Evolutionary conservation across 2,113 vertebrate species (phyloP).

Genomic region (Todiramphus chloris): DNA sequence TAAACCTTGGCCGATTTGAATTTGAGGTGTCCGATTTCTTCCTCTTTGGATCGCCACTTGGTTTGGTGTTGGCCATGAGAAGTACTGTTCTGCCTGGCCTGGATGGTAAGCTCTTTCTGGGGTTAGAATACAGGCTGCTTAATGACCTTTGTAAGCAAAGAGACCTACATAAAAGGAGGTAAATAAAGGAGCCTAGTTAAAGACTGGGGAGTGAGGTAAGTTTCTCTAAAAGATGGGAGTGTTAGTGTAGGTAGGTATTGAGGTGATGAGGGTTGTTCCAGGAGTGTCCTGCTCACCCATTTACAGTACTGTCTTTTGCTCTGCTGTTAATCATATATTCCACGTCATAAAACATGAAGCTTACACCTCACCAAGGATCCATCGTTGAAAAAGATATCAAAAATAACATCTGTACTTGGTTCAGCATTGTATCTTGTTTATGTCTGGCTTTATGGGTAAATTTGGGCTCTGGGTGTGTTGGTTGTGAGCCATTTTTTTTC

Average conservation of each 20-base stretch:
- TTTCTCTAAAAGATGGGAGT: background rate
- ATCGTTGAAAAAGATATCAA: background rate
- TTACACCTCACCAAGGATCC: background rate
- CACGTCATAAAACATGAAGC: background rate
- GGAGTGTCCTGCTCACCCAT: background rate
- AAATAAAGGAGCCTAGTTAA: background rate
- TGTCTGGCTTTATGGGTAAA: background rate
- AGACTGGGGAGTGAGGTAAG: background rate
- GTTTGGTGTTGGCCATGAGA: slow-evolving; percentile 96
- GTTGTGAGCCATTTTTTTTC: background rate
- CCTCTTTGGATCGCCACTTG: slow-evolving; percentile 92
- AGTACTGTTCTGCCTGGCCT: slow-evolving; percentile 89
- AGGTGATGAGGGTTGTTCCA: background rate
- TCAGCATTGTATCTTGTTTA: background rate
- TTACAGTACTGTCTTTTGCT: background rate
- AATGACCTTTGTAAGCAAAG: background rate
- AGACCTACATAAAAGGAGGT: background rate
- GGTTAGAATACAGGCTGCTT: background rate
- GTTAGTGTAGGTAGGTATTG: background rate
- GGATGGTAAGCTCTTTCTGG: slow-evolving; percentile 79
- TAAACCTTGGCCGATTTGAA: slow-evolving; percentile 88
- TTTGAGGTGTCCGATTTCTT: slow-evolving; percentile 97
- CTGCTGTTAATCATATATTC: background rate
- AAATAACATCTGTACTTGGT: background rate
- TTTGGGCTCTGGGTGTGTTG: background rate